Conservation (phyloP, 2,888 invertebrate genomes). For the Tubulanus polymorphus region DNA sequence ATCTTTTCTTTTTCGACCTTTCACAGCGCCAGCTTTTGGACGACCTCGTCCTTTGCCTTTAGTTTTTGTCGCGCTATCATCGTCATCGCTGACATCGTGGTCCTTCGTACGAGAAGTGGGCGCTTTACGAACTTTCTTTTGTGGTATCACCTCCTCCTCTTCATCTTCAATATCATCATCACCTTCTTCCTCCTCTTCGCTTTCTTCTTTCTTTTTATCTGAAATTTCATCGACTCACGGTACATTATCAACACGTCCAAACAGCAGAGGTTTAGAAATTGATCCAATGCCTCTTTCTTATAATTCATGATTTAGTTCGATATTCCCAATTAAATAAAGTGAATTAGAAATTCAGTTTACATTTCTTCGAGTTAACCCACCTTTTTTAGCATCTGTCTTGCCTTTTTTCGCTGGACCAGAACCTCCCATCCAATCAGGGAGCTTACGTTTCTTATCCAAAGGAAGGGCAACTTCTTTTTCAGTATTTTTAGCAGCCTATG, state of each 20-base stretch:
- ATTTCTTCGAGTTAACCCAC: no score
- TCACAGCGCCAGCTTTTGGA: no score
- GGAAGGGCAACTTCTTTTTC: slow-evolving; percentile 8
- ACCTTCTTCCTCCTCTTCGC: slow-evolving; percentile 31
- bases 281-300: background rate
- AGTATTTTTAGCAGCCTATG: no score
- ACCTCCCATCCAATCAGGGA: slow-evolving; percentile 24
- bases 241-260: background rate
- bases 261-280: background rate
- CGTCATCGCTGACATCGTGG: no score
- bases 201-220: slow-evolving; percentile 10
- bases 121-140: slow-evolving; percentile 6
- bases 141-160: slow-evolving; percentile 14
- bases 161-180: slow-evolving; percentile 24
- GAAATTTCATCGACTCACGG: background rate
- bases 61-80: no score
- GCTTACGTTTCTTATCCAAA: slow-evolving; percentile 16
- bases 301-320: background rate
- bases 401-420: slow-evolving; percentile 5
- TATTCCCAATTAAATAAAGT: no score
- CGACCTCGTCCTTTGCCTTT: no score
- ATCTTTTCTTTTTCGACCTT: no score
- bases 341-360: no score
- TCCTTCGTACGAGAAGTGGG: no score
- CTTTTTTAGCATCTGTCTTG: no score